Base-by-base conservation (phyloP, 2,797 vertebrate species). In the Hafferia zeledoni region DNA sequence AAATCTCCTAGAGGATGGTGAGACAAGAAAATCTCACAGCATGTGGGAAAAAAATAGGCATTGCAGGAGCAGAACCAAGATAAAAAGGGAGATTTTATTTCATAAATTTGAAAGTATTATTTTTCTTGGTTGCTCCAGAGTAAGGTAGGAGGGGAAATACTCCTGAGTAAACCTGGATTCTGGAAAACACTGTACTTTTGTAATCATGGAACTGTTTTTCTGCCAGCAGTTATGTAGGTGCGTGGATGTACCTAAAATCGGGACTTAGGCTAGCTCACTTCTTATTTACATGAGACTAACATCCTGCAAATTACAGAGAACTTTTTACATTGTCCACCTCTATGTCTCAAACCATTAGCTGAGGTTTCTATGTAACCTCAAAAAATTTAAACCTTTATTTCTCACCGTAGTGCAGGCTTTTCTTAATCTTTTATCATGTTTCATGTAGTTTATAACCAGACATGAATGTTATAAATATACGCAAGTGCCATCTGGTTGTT, bases 401-500 rank as follows among this genome's bases (percentile, higher is more conserved):
- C n/a, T 87, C 8, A 6, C 17, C 43, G 6, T 65, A 78, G 6
- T 56, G 25, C 25, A 35, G 11, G 4, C 12, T 78, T 91, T 94
- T 81, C 61, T 46, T 84, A 79, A 63, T 89, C 13, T 94, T 83
- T 68, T 68, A 35, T 67, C 12, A 7, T 92, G n/a, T 86, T 93
- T 87, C 39, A 31, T 89, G 17, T 74, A 79, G 56, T 77, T 94
- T 89, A 78, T 89, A 84, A 72, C 50, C 70, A 93, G 89, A 90
- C 5, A 0, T 72, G 57, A 83, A 88, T 31, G 83, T 93, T 95
- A 91, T 92, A 95, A 91, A 92, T 94, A 92, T n/a, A 86, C 89
- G 68, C 82, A 91, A 92, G 76, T 60, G 33, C 94, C 91, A 95
- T 96, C 85, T 92, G 94, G 85, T 76, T 93, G 74, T 96, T 94